Conservation (phyloP, 1,140 invertebrate genomes). For the Saccostrea cuccullata region DNA sequence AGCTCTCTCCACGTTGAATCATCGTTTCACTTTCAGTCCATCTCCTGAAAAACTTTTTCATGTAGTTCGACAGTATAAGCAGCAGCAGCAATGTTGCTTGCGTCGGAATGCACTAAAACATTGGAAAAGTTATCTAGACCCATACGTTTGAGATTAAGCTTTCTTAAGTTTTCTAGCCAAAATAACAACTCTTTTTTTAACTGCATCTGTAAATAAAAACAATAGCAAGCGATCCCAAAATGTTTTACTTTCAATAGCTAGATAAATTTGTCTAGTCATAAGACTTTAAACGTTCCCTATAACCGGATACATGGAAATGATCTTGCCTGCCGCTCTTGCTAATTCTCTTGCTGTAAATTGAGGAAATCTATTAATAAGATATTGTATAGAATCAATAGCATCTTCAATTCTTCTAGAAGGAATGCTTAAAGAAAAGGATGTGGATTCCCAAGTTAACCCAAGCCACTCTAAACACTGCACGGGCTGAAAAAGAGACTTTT, state of each 20-base stretch:
- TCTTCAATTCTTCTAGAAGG: background rate
- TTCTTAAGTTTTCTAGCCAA: background rate
- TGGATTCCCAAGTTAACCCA: background rate
- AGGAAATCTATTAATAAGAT: conserved; percentile 36
- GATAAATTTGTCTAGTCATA: conserved; percentile 24
- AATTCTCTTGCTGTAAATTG: conserved; percentile 14
- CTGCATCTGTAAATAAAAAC: background rate
- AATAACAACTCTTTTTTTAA: conserved; percentile 21
- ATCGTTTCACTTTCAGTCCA: background rate
- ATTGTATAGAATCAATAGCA: background rate
- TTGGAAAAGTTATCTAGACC: background rate
- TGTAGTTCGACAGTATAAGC: conserved; percentile 41
- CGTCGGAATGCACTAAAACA: background rate
- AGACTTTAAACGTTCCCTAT: conserved; percentile 22
- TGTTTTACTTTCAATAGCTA: conserved; percentile 31
- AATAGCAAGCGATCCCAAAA: conserved; percentile 5
- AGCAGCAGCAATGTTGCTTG: conserved; percentile 40
- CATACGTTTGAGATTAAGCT: background rate
- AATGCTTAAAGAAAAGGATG: background rate
- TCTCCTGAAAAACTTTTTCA: conserved; percentile 40
- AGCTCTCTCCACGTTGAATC: conserved; percentile 41
- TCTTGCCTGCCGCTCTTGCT: conserved; percentile 8
- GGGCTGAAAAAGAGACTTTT: background rate
- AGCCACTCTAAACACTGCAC: conserved; percentile 14
- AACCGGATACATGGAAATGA: conserved; percentile 28